phyloP scores from a whole-genome alignment of 2,113 vertebrate species.

The Panthera uncia region DNA sequence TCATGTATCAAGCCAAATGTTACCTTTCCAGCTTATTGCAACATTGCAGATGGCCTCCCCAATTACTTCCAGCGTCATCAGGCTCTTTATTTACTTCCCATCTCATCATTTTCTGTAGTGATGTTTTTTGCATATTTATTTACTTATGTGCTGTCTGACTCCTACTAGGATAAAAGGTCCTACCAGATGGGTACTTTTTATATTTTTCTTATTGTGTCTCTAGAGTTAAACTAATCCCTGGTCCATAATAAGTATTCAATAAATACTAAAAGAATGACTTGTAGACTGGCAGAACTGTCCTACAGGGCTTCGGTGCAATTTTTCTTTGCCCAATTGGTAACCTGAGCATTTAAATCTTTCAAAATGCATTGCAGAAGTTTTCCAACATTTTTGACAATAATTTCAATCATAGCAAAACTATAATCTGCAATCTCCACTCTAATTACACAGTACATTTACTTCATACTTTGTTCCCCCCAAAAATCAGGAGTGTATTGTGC shows the following conservation, averaged over 20 bases:
- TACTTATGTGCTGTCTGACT: background rate
- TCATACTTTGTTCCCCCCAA: background rate
- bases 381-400: background rate
- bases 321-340: background rate
- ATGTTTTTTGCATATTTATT: background rate
- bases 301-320: background rate
- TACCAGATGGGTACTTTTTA: background rate
- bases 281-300: background rate
- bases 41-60: rapidly evolving
- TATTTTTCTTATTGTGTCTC: background rate
- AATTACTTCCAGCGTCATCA: rapidly evolving
- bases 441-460: background rate
- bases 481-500: background rate
- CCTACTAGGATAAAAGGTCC: background rate
- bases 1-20: background rate
- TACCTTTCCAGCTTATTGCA: background rate
- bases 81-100: background rate
- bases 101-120: background rate
- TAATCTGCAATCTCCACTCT: background rate
- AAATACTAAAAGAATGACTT: background rate
- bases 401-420: background rate
- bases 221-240: background rate
- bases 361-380: background rate
- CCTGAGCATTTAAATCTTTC: background rate
- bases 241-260: background rate